Conservation (phyloP, 2,888 invertebrate species). For the Julus scandinavius region DNA sequence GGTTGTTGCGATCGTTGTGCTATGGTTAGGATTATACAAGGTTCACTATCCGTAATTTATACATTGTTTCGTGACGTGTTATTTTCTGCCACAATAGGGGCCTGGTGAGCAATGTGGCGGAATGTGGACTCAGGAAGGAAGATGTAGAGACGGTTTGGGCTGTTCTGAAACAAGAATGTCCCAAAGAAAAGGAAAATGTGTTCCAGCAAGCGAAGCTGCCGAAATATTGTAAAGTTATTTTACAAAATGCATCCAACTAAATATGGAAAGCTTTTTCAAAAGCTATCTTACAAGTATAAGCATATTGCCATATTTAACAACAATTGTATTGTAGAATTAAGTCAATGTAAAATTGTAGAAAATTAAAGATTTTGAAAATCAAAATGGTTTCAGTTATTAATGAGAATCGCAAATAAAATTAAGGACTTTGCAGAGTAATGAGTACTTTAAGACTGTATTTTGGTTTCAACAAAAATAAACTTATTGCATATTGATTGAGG, state of each 20-base stretch:
- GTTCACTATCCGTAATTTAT: neutral
- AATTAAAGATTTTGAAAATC: too few relatives aligned
- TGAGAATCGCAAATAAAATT: too few relatives aligned
- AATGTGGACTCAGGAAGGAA: conserved; percentile 18
- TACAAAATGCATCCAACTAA: neutral
- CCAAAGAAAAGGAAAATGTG: neutral
- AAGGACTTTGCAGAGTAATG: too few relatives aligned
- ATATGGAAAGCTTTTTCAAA: neutral
- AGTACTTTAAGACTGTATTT: too few relatives aligned
- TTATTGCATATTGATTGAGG: too few relatives aligned
- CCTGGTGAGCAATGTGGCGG: neutral
- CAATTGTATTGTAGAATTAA: too few relatives aligned
- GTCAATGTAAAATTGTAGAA: too few relatives aligned
- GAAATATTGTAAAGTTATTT: neutral
- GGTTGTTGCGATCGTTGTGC: neutral
- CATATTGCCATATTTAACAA: too few relatives aligned
- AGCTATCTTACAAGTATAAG: neutral
- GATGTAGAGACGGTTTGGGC: neutral
- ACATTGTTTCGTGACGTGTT: neutral
- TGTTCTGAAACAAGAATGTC: neutral
- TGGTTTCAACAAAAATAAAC: too few relatives aligned
- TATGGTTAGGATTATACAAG: neutral
- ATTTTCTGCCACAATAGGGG: neutral
- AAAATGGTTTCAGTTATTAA: too few relatives aligned
- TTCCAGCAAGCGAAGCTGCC: neutral